Evolutionary conservation across 37 sponge, comb jelly and placozoan genomes (phyloP).

Genomic region (Bolinopsis microptera): DNA sequence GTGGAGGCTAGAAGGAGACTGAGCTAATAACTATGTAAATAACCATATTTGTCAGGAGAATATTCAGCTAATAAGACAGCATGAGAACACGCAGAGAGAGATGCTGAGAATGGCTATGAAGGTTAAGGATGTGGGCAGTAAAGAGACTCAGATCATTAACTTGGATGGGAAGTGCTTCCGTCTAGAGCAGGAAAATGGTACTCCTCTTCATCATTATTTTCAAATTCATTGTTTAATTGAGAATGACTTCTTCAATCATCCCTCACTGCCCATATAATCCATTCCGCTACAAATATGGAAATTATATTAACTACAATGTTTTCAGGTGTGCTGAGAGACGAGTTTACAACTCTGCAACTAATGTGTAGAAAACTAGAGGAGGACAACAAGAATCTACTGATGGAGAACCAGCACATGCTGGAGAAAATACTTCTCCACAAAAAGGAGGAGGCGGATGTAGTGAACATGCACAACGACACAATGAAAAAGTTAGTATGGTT

Average conservation of each 20-base stretch:
- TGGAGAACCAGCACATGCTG: conserved; percentile 1
- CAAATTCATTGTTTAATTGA: no score
- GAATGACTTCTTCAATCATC: no score
- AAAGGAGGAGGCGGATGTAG: conserved; percentile 14
- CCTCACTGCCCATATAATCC: no score
- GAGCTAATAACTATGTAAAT: no score
- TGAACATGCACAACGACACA: conserved; percentile 54
- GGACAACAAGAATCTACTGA: not conserved
- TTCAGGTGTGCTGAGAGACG: not conserved
- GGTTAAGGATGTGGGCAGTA: not conserved
- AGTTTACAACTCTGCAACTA: conserved; percentile 10
- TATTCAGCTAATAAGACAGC: not conserved
- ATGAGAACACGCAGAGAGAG: not conserved
- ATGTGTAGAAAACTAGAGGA: conserved; percentile 12
- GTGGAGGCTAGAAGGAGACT: no score
- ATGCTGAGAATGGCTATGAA: not conserved
- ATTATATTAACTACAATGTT: no score
- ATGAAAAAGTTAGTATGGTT: conserved; percentile 23
- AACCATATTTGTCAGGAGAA: not conserved
- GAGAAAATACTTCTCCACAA: conserved; percentile 37
- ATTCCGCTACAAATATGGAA: no score
- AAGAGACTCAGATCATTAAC: not conserved
- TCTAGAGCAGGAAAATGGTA: conserved; percentile 24
- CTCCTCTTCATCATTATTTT: not conserved
- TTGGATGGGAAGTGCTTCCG: not conserved